Conservation (phyloP, 2,113 vertebrate species). For the Phasianus colchicus region DNA sequence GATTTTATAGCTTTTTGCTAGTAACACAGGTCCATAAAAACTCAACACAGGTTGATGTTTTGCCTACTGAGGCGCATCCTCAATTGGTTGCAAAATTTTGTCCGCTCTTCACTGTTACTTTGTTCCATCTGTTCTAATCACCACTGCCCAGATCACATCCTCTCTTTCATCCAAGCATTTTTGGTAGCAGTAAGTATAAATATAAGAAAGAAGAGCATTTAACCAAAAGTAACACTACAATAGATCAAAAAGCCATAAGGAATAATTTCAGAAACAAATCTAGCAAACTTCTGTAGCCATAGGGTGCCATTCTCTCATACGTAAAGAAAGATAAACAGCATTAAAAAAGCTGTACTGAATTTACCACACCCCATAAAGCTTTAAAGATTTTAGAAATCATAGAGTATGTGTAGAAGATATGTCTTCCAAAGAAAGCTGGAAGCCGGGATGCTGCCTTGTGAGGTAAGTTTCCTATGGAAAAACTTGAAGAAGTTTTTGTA, state of each 20-base stretch:
- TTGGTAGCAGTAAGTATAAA: neutral
- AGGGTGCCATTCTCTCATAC: neutral
- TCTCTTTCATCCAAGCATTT: neutral
- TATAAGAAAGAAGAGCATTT: neutral
- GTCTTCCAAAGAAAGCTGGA: neutral
- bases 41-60: neutral
- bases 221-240: neutral
- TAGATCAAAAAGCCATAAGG: neutral
- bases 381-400: neutral
- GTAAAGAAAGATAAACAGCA: neutral
- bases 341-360: neutral
- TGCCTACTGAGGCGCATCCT: neutral
- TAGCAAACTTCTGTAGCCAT: neutral
- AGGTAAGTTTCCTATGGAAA: neutral
- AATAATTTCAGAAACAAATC: neutral
- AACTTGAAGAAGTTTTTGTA: neutral
- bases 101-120: neutral
- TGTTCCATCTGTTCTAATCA: neutral
- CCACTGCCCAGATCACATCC: neutral
- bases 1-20: neutral
- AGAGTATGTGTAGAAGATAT: neutral
- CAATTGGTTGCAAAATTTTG: neutral
- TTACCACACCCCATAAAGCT: neutral
- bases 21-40: neutral
- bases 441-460: neutral